phyloP scores from a whole-genome alignment of 2,888 invertebrate species.

The Slavum lentiscoides region DNA sequence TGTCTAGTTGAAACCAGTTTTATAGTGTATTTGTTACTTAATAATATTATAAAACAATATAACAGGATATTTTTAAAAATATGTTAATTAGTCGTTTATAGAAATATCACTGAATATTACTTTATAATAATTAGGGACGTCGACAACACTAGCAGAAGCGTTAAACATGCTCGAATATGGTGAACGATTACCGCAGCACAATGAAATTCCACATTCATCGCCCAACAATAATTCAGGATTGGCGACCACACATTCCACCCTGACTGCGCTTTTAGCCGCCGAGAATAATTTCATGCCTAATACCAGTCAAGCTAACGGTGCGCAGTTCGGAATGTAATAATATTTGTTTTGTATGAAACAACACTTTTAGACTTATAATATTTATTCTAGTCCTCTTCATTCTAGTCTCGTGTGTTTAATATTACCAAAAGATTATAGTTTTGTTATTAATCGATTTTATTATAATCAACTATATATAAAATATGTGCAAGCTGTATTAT shows the following conservation, averaged over 20 bases:
- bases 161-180: slow-evolving; percentile 51
- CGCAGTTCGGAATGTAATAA: slow-evolving; percentile 46
- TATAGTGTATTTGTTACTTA: too few relatives aligned
- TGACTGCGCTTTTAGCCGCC: slow-evolving; percentile 45
- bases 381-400: slow-evolving; percentile 25
- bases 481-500: slow-evolving; percentile 3
- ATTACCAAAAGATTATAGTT: neutral
- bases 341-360: neutral
- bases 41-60: too few relatives aligned
- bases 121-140: slow-evolving; percentile 37
- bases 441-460: slow-evolving; percentile 14
- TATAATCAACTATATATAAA: neutral
- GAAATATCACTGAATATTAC: neutral
- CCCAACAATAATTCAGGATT: slow-evolving; percentile 46
- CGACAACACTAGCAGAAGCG: slow-evolving; percentile 46
- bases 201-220: slow-evolving; percentile 48
- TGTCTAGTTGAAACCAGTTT: too few relatives aligned
- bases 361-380: slow-evolving; percentile 9
- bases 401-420: slow-evolving; percentile 25
- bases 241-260: slow-evolving; percentile 48
- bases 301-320: slow-evolving; percentile 26
- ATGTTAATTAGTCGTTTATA: neutral
- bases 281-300: slow-evolving; percentile 47
- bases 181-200: slow-evolving; percentile 46
- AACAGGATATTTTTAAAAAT: too few relatives aligned